These are phyloP conservation scores for Melanotaenia trifasciata DNA, from an alignment of 2,797 vertebrate species.

Conservation along the genomic window DNA sequence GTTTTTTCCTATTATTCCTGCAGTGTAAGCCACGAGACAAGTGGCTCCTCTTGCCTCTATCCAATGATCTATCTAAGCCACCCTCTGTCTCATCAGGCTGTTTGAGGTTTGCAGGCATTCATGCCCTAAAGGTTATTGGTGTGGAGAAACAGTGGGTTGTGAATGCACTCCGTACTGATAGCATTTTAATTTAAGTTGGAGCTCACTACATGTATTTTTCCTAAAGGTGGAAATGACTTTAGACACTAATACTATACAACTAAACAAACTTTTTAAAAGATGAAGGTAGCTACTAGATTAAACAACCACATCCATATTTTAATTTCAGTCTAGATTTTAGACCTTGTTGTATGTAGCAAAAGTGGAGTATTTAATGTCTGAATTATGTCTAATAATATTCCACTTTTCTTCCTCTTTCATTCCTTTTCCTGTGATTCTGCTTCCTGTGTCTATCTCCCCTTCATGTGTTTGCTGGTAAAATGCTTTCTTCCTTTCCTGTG, in stretches of 20 bases:
- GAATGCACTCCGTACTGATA: conserved; percentile 10
- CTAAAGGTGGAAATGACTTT: conserved; percentile 4
- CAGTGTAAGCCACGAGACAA: conserved; percentile 9
- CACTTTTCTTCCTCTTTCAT: conserved; percentile 6
- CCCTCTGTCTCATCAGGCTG: conserved; percentile 27
- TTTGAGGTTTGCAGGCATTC: conserved; percentile 20
- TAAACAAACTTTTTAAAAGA: not conserved
- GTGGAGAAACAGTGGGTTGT: conserved; percentile 11
- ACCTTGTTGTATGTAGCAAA: not conserved
- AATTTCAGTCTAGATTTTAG: not conserved
- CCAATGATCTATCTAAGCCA: conserved; percentile 36
- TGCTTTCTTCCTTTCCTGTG: conserved; percentile 53
- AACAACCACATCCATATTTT: not conserved
- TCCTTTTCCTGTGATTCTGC: conserved; percentile 6
- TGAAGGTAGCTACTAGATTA: not conserved
- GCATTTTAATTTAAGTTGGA: conserved; percentile 7
- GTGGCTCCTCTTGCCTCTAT: conserved; percentile 15
- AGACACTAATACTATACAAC: not conserved
- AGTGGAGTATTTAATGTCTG: conserved; percentile 3
- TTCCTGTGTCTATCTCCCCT: conserved; percentile 20
- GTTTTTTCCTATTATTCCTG: conserved; percentile 7
- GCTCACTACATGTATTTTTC: conserved; percentile 1
- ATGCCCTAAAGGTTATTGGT: not conserved
- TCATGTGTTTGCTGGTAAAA: conserved; percentile 40
- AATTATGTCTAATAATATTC: conserved; percentile 5